Conservation (phyloP, 2,888 invertebrate species). For the Eledona agricola region DNA sequence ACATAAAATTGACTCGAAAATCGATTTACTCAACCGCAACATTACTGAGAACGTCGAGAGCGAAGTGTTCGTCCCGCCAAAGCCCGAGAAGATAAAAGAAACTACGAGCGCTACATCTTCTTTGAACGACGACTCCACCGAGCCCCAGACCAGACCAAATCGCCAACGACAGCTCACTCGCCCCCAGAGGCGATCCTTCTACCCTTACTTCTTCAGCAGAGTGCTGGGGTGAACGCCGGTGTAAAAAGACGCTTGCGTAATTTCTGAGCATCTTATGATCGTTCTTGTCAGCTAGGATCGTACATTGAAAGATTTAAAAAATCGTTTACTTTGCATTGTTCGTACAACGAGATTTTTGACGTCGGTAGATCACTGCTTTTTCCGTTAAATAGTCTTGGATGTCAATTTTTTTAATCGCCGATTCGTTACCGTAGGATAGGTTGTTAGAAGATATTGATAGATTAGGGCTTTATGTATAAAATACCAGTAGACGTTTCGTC, state of each 20-base stretch:
- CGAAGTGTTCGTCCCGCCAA: slow-evolving; percentile 40
- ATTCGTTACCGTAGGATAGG: no score
- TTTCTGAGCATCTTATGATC: slow-evolving; percentile 32
- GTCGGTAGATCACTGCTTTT: no score
- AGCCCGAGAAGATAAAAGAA: slow-evolving; percentile 28
- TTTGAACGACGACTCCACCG: slow-evolving; percentile 41
- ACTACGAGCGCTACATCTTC: slow-evolving; percentile 18
- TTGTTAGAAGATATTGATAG: no score
- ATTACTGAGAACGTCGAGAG: slow-evolving; percentile 63
- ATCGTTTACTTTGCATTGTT: no score
- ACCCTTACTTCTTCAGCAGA: slow-evolving; percentile 66
- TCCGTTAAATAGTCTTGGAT: no score
- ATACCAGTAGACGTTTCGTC: slow-evolving; percentile 23
- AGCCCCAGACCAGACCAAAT: slow-evolving; percentile 61
- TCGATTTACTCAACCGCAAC: slow-evolving; percentile 42
- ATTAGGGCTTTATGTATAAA: no score
- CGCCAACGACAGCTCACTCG: slow-evolving; percentile 63
- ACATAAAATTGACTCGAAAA: slow-evolving; percentile 36
- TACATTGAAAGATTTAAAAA: no score
- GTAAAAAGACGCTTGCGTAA: slow-evolving; percentile 20
- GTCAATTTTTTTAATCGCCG: no score
- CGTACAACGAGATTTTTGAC: no score
- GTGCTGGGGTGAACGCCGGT: slow-evolving; percentile 62
- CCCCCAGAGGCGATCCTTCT: slow-evolving; percentile 65
- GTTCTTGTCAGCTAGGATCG: slow-evolving; percentile 25